Base-by-base conservation (phyloP, 23 tunicate species). In the Styela plicata region DNA sequence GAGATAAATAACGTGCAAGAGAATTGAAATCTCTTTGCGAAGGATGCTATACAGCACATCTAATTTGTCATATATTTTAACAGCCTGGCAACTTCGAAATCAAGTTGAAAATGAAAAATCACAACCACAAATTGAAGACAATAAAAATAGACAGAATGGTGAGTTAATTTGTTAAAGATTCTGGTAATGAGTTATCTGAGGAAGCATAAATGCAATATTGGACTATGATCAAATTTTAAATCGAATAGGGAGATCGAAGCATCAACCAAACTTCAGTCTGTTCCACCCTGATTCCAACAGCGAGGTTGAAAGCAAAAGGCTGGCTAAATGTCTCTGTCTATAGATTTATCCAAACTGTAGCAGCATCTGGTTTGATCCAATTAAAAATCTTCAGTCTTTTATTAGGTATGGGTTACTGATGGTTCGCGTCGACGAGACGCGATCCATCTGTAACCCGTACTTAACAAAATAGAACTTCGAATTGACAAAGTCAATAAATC, bases 41-140 rank as follows among this genome's bases (percentile, higher is more conserved):
- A 13, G 13, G 57, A 13, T 44, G 57, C 57, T 13, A 44, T 7
- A 44, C 7, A 25, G 16, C 70, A 67, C 16, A 16, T 67, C 71
- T 67, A 67, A 29, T 67, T 27, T 67, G n/a, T 67, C 71, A 1
- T 67, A 67, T 67, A 18, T 67, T 67, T 67, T 27, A 19, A 67
- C 71, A 67, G 71, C 30, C 0, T 67, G 16, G 21, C 81, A 76
- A 53, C 81, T 76, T 13, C 64, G 44, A 53, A 70, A 76, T 10
- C 64, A 29, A 36, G 53, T 76, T n/a, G 64, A 76, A 21, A 17
- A 33, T 44, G 81, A 76, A 24, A 76, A 76, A 53, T 53, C 64
- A 26, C 2, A 36, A 44, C 34, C 37, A 5, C 77, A 31, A 29
- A 71, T 36, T 3, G 57, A 44, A 44, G 57, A 44, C 57, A n/a